These are phyloP conservation scores for Trichomalopsis sarcophagae DNA, from an alignment of 1,140 invertebrate species.

Conservation along the genomic window DNA sequence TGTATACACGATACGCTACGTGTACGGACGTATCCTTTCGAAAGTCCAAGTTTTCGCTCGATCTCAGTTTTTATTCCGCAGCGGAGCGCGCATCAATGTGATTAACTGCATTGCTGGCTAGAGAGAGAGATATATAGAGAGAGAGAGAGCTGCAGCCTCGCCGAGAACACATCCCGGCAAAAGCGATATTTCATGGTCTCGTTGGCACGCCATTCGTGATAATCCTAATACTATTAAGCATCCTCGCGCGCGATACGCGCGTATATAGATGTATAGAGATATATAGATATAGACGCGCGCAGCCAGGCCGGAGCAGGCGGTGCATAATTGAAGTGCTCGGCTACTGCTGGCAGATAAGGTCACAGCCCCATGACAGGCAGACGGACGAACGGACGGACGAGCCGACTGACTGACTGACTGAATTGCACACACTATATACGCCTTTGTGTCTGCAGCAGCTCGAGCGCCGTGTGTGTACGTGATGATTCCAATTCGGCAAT, in stretches of 20 bases:
- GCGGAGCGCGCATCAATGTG: slow-evolving; percentile 33
- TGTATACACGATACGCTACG: too few species aligned
- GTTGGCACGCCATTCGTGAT: slow-evolving; percentile 40
- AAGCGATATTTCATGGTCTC: slow-evolving; percentile 47
- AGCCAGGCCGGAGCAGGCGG: not conserved
- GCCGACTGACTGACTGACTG: not conserved
- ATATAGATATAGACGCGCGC: not conserved
- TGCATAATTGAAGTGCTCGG: slow-evolving; percentile 42
- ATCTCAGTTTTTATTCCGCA: not conserved
- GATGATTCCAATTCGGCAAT: not conserved
- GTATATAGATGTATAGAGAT: not conserved
- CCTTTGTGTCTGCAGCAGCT: not conserved
- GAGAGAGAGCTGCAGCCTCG: not conserved
- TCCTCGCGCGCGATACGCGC: not conserved
- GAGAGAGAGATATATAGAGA: not conserved
- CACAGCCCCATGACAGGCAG: slow-evolving; percentile 12
- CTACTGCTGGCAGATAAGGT: slow-evolving; percentile 25
- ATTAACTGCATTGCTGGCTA: not conserved
- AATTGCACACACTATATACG: not conserved
- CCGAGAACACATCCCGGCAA: slow-evolving; percentile 8
- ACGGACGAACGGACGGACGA: not conserved
- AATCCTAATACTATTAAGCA: slow-evolving; percentile 46
- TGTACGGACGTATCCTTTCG: not conserved
- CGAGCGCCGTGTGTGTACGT: not conserved
- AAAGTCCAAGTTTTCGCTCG: not conserved